These are phyloP conservation scores for Epinotia demarniana DNA, from an alignment of 2,888 invertebrate species.

Conservation along the genomic window DNA sequence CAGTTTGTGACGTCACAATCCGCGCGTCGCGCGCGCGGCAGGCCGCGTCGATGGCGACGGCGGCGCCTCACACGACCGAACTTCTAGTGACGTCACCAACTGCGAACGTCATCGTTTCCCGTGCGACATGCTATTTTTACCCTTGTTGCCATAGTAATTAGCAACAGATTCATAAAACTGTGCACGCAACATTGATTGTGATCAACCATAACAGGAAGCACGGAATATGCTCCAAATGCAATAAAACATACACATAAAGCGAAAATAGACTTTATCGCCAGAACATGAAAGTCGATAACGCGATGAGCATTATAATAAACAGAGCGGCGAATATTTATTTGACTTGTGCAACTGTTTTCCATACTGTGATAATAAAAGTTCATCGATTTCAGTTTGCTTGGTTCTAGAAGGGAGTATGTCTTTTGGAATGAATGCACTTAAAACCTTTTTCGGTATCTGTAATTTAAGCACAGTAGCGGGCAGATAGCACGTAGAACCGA, in stretches of 20 bases:
- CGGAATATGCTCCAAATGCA: constrained; percentile 39
- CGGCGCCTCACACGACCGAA: too few relatives aligned
- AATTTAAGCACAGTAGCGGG: not conserved
- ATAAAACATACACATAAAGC: constrained; percentile 14
- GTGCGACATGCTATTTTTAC: too few relatives aligned
- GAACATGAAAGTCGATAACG: not conserved
- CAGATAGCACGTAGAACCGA: too few relatives aligned
- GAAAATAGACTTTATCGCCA: constrained; percentile 10
- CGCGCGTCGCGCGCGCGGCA: too few relatives aligned
- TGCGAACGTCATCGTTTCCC: too few relatives aligned
- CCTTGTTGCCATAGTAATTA: not conserved
- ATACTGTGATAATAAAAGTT: constrained; percentile 41
- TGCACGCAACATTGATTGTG: not conserved
- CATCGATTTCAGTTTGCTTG: constrained; percentile 9
- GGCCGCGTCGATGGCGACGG: too few relatives aligned
- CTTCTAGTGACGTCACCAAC: too few relatives aligned
- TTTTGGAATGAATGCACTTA: not conserved
- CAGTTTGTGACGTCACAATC: too few relatives aligned
- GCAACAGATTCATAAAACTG: constrained; percentile 12
- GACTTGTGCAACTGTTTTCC: constrained; percentile 40
- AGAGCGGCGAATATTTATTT: constrained; percentile 41
- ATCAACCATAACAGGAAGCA: constrained; percentile 41
- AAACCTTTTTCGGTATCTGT: not conserved
- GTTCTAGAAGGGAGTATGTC: not conserved
- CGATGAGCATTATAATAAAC: constrained; percentile 1